These are phyloP conservation scores for Petroica traversi DNA, from an alignment of 2,113 vertebrate genomes.

Conservation along the genomic window DNA sequence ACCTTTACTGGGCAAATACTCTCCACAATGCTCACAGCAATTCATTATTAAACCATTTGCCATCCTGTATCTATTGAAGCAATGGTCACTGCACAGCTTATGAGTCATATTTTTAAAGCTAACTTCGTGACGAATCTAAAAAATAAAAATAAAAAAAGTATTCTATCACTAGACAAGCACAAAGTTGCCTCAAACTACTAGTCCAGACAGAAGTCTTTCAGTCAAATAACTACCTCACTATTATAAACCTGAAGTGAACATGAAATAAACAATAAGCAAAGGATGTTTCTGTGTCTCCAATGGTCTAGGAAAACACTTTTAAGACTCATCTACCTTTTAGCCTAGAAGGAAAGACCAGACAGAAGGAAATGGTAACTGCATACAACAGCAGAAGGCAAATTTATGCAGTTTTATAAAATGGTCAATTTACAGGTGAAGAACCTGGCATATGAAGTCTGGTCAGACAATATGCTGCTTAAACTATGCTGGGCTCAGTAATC, in stretches of 20 bases:
- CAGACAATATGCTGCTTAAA: background rate
- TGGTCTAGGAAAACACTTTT: background rate
- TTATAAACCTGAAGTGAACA: background rate
- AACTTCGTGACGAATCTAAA: conserved; percentile 97
- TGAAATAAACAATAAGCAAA: background rate
- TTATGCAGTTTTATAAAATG: background rate
- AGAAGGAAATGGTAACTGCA: background rate
- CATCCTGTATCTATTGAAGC: conserved; percentile 97
- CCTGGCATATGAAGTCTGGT: background rate
- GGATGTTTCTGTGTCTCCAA: background rate
- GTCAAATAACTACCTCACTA: background rate
- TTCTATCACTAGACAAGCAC: background rate
- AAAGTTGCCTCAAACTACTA: background rate
- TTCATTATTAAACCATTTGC: conserved; percentile 98
- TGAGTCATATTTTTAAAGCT: conserved; percentile 99
- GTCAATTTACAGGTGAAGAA: background rate
- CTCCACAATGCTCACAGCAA: conserved; percentile 97
- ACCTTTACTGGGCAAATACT: conserved; percentile 93
- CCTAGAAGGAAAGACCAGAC: background rate
- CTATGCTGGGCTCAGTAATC: background rate
- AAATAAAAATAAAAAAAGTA: background rate
- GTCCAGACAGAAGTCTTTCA: background rate
- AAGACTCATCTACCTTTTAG: background rate
- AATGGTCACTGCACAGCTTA: conserved; percentile 96
- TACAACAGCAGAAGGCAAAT: background rate